Evolutionary conservation across 2,113 vertebrate genomes (phyloP).

Genomic region (Tenrec ecaudatus): DNA sequence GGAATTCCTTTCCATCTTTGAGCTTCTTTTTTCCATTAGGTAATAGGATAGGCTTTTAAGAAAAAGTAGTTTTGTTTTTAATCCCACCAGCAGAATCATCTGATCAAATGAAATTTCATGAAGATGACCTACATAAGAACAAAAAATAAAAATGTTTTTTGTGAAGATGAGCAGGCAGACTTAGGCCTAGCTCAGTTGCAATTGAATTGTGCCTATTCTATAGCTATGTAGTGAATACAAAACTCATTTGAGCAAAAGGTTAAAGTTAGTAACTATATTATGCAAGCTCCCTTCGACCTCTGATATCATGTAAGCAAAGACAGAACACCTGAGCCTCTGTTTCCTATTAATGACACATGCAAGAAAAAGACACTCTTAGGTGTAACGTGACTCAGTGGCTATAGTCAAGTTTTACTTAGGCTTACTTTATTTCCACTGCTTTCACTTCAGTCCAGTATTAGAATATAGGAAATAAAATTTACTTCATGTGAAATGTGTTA

Average conservation of each 20-base stretch:
- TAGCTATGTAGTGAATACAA: background rate
- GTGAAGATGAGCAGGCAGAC: background rate
- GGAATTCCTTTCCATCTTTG: background rate
- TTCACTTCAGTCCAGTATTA: background rate
- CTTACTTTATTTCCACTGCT: background rate
- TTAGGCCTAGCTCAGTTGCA: background rate
- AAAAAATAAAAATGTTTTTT: constrained; percentile 24
- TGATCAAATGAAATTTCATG: background rate
- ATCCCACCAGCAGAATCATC: background rate
- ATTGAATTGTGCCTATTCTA: constrained; percentile 8
- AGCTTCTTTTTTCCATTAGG: background rate
- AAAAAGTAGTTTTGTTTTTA: background rate
- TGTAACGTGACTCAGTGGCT: background rate
- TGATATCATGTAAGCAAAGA: background rate
- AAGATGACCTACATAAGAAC: background rate
- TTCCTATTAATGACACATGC: background rate
- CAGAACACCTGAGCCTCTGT: background rate
- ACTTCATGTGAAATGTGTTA: background rate
- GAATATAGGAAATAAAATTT: constrained; percentile 21
- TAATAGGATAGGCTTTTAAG: background rate
- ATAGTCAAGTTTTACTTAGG: background rate
- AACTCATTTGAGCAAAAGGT: background rate
- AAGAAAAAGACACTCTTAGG: background rate
- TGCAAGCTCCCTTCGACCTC: background rate
- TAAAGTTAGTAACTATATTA: background rate